A percentile compares a stretch with the other conserved stretches of the same genome.
Evolutionary conservation across 2,113 vertebrate genomes (phyloP).

Genomic region (Halcyon senegalensis): DNA sequence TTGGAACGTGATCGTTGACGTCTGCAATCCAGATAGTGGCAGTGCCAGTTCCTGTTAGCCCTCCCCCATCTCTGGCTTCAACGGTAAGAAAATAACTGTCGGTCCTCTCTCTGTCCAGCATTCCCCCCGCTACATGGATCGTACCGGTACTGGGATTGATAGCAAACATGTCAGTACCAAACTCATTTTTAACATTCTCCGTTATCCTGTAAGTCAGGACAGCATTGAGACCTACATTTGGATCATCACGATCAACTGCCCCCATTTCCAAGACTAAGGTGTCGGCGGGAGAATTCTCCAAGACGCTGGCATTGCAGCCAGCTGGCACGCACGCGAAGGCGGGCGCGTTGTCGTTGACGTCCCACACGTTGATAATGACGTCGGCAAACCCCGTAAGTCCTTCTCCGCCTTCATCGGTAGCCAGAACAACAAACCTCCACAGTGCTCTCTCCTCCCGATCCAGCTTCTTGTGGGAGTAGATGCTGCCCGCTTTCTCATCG

Average conservation of each 20-base stretch:
- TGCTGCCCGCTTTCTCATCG: slow-evolving; percentile 86
- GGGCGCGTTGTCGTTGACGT: slow-evolving; percentile 88
- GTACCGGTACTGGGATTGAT: slow-evolving; percentile 83
- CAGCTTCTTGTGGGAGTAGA: slow-evolving; percentile 84
- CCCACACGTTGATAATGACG: slow-evolving; percentile 89
- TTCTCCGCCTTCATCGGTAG: slow-evolving; percentile 88
- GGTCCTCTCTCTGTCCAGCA: slow-evolving; percentile 83
- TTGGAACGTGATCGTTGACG: slow-evolving; percentile 84
- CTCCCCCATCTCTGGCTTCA: slow-evolving; percentile 88
- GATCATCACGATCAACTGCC: slow-evolving; percentile 86
- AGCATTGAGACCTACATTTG: slow-evolving; percentile 85
- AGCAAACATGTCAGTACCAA: slow-evolving; percentile 77
- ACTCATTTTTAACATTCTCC: slow-evolving; percentile 71
- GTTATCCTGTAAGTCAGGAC: slow-evolving; percentile 84
- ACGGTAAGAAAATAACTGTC: slow-evolving; percentile 82
- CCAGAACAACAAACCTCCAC: slow-evolving; percentile 90
- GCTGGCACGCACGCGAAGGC: slow-evolving; percentile 81
- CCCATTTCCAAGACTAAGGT: slow-evolving; percentile 88
- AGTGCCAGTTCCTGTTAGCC: slow-evolving; percentile 84
- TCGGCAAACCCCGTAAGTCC: slow-evolving; percentile 92
- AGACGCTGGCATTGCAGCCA: slow-evolving; percentile 80
- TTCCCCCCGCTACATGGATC: slow-evolving; percentile 75
- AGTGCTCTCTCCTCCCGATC: slow-evolving; percentile 85
- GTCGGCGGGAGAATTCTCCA: slow-evolving; percentile 82
- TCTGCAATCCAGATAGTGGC: slow-evolving; percentile 84